Percentiles rank a stretch among this genome's conserved stretches.
These are phyloP conservation scores for Sebastes flavidus DNA, from an alignment of 2,797 vertebrate species.

Conservation along the genomic window DNA sequence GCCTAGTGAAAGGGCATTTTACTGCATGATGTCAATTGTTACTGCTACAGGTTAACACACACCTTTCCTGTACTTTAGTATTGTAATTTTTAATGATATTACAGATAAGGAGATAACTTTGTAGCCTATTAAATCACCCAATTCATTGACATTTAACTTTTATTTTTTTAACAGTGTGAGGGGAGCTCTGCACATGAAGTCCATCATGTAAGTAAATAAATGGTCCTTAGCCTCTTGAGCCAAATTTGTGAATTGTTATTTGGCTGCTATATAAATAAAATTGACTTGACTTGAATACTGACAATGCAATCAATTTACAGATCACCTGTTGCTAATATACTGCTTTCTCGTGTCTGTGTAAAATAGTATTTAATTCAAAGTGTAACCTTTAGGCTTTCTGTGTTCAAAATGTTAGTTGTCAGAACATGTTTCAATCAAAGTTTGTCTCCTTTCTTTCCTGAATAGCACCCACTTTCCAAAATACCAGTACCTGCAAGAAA, in stretches of 20 bases:
- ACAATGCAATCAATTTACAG: background rate
- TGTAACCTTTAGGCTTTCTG: no score
- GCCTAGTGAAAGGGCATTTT: background rate
- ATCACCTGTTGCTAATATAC: background rate
- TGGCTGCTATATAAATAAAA: background rate
- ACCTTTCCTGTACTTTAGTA: background rate
- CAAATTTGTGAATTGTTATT: background rate
- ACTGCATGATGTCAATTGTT: background rate
- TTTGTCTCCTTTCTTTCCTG: background rate
- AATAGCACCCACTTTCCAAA: slow-evolving; percentile 39
- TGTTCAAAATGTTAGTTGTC: background rate
- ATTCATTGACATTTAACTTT: background rate
- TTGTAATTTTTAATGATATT: background rate
- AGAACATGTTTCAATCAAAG: background rate
- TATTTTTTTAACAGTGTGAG: slow-evolving; percentile 76
- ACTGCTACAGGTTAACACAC: background rate
- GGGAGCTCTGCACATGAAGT: slow-evolving; percentile 75
- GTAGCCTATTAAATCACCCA: background rate
- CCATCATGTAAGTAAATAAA: slow-evolving; percentile 1
- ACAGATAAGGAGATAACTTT: no score
- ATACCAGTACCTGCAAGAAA: slow-evolving; percentile 30
- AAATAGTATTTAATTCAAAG: background rate
- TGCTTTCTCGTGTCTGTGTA: background rate
- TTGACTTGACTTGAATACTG: background rate
- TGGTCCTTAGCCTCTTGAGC: background rate